A percentile compares a stretch with the other conserved stretches of the same genome.
Conservation (phyloP, 2,797 vertebrate genomes). For the Gadopsis marmoratus region DNA sequence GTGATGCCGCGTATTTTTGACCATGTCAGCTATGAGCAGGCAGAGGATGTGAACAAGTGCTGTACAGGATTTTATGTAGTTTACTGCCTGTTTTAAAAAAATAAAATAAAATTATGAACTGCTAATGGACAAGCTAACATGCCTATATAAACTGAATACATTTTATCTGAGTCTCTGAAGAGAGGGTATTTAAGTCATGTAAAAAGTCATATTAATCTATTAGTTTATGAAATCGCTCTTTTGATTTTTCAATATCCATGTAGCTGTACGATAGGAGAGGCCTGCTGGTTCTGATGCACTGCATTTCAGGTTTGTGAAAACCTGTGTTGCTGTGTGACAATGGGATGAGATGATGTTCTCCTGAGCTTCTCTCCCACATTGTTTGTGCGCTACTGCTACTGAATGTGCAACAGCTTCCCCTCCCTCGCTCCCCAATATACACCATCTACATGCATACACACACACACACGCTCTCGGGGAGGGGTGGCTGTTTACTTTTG, state of each 20-base stretch:
- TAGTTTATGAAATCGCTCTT: constrained; percentile 67
- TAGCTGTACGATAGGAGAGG: constrained; percentile 53
- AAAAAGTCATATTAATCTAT: constrained; percentile 77
- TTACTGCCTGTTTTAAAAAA: constrained; percentile 73
- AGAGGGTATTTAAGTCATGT: constrained; percentile 79
- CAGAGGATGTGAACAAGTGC: constrained; percentile 71
- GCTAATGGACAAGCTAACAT: constrained; percentile 78
- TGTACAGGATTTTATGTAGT: constrained; percentile 77
- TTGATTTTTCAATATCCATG: constrained; percentile 49
- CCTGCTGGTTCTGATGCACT: constrained; percentile 50
- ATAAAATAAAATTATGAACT: constrained; percentile 61
- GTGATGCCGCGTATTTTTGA: constrained; percentile 57
- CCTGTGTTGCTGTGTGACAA: constrained; percentile 60
- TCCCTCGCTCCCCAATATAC: constrained; percentile 43
- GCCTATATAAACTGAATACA: constrained; percentile 81
- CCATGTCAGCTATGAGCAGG: constrained; percentile 58
- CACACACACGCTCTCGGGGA: constrained; percentile 30
- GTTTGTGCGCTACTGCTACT: constrained; percentile 77
- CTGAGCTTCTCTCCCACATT: constrained; percentile 58
- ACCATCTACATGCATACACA: constrained; percentile 49
- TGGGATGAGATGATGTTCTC: constrained; percentile 39
- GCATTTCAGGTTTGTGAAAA: constrained; percentile 60
- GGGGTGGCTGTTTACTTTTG: constrained; percentile 49
- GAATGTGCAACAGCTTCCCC: constrained; percentile 71
- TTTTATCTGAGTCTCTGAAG: constrained; percentile 77